A percentile compares a stretch with the other conserved stretches of the same genome.
Evolutionary conservation across 2,113 vertebrate species (phyloP).

Genomic region (Dasyornis broadbenti): DNA sequence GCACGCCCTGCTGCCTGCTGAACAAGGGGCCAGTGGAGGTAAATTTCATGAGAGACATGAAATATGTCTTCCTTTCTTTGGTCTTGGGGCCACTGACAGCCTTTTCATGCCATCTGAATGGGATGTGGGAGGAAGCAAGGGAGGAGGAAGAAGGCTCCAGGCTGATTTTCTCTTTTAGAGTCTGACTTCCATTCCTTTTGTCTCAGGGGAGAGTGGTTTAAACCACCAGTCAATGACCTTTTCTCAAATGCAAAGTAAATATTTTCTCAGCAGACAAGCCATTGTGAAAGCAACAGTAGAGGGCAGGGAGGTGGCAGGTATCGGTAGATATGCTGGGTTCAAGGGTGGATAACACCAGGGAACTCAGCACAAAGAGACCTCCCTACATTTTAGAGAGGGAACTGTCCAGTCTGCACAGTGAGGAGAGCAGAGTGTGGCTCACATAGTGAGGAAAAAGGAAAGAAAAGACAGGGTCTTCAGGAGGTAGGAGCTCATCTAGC

Average conservation of each 20-base stretch:
- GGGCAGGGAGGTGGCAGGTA: neutral
- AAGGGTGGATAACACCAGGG: neutral
- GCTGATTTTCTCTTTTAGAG: neutral
- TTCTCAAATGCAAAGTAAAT: conserved; percentile 37
- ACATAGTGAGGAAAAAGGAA: neutral
- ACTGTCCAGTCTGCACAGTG: neutral
- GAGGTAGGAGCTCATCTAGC: neutral
- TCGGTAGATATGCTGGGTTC: neutral
- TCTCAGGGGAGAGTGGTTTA: neutral
- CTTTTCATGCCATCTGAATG: conserved; percentile 2
- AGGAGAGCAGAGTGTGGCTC: neutral
- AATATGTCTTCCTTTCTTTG: neutral
- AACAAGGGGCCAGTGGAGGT: neutral
- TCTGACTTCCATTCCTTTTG: neutral
- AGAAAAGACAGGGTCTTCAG: neutral
- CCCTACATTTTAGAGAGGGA: neutral
- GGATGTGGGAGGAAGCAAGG: neutral
- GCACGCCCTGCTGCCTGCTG: conserved; percentile 10
- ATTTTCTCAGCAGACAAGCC: neutral
- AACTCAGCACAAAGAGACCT: neutral
- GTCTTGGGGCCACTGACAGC: neutral
- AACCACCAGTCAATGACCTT: neutral
- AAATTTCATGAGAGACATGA: neutral
- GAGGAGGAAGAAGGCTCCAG: neutral
- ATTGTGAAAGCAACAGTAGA: neutral